Evolutionary conservation across 2,797 vertebrate genomes (phyloP).

Genomic region (Chelmon rostratus): DNA sequence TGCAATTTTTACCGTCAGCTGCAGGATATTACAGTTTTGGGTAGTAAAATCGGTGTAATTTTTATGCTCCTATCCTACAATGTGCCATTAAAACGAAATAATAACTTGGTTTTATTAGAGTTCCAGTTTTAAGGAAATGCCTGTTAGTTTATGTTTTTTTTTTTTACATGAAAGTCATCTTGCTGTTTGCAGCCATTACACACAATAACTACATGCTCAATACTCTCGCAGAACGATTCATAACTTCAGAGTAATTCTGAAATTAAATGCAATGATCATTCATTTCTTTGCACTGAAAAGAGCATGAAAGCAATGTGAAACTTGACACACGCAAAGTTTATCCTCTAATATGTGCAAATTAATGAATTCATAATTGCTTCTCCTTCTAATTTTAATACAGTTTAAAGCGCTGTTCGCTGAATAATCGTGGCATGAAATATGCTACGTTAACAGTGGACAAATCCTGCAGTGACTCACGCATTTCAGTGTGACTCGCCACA

Average conservation of each 20-base stretch:
- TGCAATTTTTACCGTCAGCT: slow-evolving; percentile 45
- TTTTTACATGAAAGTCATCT: slow-evolving; percentile 2
- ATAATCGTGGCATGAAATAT: background rate
- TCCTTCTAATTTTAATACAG: background rate
- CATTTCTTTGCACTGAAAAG: too few species aligned
- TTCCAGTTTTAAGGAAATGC: slow-evolving; percentile 23
- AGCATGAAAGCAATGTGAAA: background rate
- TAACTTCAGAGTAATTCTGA: slow-evolving; percentile 1
- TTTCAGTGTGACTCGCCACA: background rate
- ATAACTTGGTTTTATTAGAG: slow-evolving; percentile 32
- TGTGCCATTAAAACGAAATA: slow-evolving; percentile 31
- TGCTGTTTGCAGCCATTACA: slow-evolving; percentile 23
- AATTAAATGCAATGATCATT: background rate
- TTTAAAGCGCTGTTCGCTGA: background rate
- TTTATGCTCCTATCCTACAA: slow-evolving; percentile 31
- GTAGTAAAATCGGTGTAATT: slow-evolving; percentile 26
- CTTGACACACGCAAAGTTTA: background rate
- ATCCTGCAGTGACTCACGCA: background rate
- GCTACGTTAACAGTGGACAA: background rate
- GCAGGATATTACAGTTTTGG: slow-evolving; percentile 56
- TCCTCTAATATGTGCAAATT: background rate
- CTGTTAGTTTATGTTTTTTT: slow-evolving; percentile 27
- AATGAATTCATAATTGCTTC: background rate
- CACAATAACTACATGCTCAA: slow-evolving; percentile 2
- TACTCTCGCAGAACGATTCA: background rate